These are phyloP conservation scores for Pogonomyrmex californicus DNA, from an alignment of 1,140 invertebrate genomes.

Conservation along the genomic window DNA sequence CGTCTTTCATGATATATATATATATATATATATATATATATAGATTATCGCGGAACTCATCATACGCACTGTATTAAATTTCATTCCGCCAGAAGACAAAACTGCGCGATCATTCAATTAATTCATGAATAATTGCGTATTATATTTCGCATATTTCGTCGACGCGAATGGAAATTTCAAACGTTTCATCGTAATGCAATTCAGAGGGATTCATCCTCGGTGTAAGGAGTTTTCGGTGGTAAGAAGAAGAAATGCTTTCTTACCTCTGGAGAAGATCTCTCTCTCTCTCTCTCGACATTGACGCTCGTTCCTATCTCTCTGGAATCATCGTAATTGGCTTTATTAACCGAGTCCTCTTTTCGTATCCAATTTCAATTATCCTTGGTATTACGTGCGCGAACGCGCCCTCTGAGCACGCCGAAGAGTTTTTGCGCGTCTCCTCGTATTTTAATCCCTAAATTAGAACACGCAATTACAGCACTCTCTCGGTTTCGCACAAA, in stretches of 20 bases:
- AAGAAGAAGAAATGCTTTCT: constrained; percentile 33
- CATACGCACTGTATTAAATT: constrained; percentile 20
- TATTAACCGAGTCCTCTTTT: constrained; percentile 65
- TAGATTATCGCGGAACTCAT: constrained; percentile 14
- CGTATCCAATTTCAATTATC: constrained; percentile 74
- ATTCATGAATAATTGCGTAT: constrained; percentile 53
- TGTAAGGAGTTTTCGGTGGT: background rate
- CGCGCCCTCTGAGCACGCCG: constrained; percentile 24
- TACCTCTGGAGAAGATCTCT: background rate
- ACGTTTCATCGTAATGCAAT: constrained; percentile 30
- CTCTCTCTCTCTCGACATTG: constrained; percentile 8
- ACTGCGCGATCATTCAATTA: constrained; percentile 34
- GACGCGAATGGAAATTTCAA: constrained; percentile 19
- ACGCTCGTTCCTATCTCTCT: constrained; percentile 57
- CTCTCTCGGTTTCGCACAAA: constrained; percentile 35
- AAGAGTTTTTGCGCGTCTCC: constrained; percentile 53
- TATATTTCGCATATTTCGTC: constrained; percentile 23
- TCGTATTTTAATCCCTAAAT: constrained; percentile 59
- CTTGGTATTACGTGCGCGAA: constrained; percentile 58
- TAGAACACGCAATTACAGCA: constrained; percentile 58
- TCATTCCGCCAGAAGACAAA: constrained; percentile 11
- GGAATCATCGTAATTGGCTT: constrained; percentile 71
- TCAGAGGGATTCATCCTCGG: constrained; percentile 37
- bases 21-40: background rate
- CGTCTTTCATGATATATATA: background rate